These are phyloP conservation scores for Clarias laeviceps DNA, from an alignment of 2,797 vertebrate species.

Conservation along the genomic window DNA sequence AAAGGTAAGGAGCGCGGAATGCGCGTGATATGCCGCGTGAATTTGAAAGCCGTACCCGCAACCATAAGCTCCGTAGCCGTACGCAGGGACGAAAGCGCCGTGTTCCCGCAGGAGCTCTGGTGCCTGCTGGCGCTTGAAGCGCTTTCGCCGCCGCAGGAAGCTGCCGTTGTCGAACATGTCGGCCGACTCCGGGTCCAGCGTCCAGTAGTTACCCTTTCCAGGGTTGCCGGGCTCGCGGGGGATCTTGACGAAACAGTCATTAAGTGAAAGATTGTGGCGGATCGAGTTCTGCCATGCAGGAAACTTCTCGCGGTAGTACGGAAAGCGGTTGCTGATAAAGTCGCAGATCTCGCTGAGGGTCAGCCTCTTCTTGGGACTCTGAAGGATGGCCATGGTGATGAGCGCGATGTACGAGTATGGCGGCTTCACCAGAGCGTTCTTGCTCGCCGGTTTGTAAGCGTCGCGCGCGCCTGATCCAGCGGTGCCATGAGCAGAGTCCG, in stretches of 20 bases:
- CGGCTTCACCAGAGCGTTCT: slow-evolving; percentile 87
- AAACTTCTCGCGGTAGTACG: slow-evolving; percentile 90
- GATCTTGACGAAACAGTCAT: slow-evolving; percentile 89
- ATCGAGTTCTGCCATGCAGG: slow-evolving; percentile 91
- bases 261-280: slow-evolving; percentile 86
- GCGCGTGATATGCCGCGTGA: slow-evolving; percentile 84
- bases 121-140: slow-evolving; percentile 90
- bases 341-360: slow-evolving; percentile 88
- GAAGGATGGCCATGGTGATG: slow-evolving; percentile 95
- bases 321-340: slow-evolving; percentile 88
- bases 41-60: slow-evolving; percentile 91
- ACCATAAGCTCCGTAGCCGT: slow-evolving; percentile 86
- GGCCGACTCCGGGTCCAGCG: slow-evolving; percentile 89
- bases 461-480: slow-evolving; percentile 72
- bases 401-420: slow-evolving; percentile 94
- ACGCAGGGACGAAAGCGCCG: slow-evolving; percentile 78
- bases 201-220: slow-evolving; percentile 92
- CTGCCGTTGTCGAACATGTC: slow-evolving; percentile 96
- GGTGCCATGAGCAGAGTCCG: slow-evolving; percentile 71
- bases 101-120: slow-evolving; percentile 84
- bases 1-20: slow-evolving; percentile 86
- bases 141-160: slow-evolving; percentile 87
- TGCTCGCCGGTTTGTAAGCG: slow-evolving; percentile 75
- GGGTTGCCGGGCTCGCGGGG: slow-evolving; percentile 89
- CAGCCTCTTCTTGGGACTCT: slow-evolving; percentile 89